A percentile compares a stretch with the other conserved stretches of the same genome.
Conservation (phyloP, 2,888 invertebrate species). For the Scelioninae gen. 1 region DNA sequence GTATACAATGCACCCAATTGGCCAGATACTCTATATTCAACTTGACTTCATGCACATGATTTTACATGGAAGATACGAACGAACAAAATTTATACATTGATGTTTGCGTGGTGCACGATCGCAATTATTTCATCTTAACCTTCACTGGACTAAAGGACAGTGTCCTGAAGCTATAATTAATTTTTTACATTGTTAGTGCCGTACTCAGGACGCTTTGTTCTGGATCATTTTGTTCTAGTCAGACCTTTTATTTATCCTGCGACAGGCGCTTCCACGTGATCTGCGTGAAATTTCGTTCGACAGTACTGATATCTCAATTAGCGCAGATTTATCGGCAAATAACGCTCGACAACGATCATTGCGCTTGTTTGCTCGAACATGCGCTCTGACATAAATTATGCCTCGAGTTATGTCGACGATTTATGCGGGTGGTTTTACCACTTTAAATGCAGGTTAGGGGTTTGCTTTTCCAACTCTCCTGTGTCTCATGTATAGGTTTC, state of each 20-base stretch:
- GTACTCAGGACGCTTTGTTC: conserved; percentile 41
- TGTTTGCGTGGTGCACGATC: conserved; percentile 49
- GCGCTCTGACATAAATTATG: conserved; percentile 33
- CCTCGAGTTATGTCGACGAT: conserved; percentile 21
- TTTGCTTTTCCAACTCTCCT: conserved; percentile 3
- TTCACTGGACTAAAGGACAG: conserved; percentile 47
- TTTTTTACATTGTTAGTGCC: conserved; percentile 51
- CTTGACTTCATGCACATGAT: too few species aligned
- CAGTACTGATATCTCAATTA: conserved; percentile 59
- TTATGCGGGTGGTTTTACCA: conserved; percentile 9
- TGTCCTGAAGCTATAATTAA: conserved; percentile 53
- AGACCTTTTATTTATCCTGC: conserved; percentile 36
- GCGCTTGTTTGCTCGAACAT: conserved; percentile 38
- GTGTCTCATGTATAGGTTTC: background rate
- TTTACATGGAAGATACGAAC: conserved; percentile 2
- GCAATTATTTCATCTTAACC: conserved; percentile 52
- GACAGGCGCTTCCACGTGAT: conserved; percentile 24
- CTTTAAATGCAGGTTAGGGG: background rate
- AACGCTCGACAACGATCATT: conserved; percentile 39
- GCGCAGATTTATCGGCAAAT: conserved; percentile 54
- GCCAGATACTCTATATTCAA: too few species aligned
- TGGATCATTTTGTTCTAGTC: conserved; percentile 35
- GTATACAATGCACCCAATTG: too few species aligned
- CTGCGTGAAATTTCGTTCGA: conserved; percentile 42
- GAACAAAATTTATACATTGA: conserved; percentile 47